Base-by-base conservation (phyloP, 2,113 vertebrate genomes). In the Gymnogyps californianus region DNA sequence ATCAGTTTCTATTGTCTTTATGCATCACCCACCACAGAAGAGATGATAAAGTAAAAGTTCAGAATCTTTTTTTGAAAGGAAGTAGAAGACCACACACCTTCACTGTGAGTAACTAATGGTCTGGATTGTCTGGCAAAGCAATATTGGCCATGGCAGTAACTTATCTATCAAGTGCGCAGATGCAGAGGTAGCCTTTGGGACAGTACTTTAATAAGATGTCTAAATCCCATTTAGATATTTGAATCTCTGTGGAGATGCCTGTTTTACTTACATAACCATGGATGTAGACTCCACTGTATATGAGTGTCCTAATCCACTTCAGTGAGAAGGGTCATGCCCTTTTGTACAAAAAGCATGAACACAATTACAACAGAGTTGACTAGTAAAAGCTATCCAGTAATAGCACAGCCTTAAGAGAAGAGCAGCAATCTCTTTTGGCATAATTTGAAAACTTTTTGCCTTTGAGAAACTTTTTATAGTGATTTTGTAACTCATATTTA, bases 391-490 rank as follows among this genome's bases (percentile, higher is more conserved):
- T 40, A 42, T 83, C 58, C 42, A 47, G 17, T 79, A 83, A 92
- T 38, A 79, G 85, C n/a, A 52, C 21, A 66, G 57, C 61, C 40
- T 57, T 38, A 59, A 49, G 61, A 85, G 55, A 86, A 88, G 46
- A 83, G 26, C 22, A 29, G 32, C 31, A 51, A 52, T 86, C 18
- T 90, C 29, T 89, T 83, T 40, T 40, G 31, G 34, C 81, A 44
- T 90, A 93, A 92, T 94, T 78, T 83, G 47, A 81, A 94, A 93
- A 67, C 47, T 77, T 94, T 77, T 47, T 93, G 67, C 47, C 90
- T 81, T 95, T 90, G 59, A 80, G 55, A 74, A 93, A 74, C 57
- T 93, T 93, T 82, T 49, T 8, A 49, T 49, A 59, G 54, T 70
- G 6, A 61, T 88, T 95, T 94, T 74, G 6, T 90, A 80, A 80